A percentile compares a stretch with the other conserved stretches of the same genome.
phyloP scores from a whole-genome alignment of 2,888 invertebrate species.

The Cosmorhoe ocellata region DNA sequence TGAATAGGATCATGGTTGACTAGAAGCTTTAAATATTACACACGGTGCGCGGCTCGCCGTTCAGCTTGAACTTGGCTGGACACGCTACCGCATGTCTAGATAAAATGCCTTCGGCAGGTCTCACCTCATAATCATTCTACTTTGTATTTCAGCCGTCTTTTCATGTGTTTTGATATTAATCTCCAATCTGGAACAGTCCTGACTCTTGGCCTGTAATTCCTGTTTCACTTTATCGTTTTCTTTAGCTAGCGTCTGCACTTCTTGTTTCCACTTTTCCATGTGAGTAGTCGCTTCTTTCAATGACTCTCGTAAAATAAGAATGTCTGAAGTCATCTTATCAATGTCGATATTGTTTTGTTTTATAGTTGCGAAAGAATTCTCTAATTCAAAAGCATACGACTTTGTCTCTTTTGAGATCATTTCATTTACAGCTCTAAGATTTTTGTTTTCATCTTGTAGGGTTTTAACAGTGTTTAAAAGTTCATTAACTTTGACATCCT shows the following conservation, averaged over 20 bases:
- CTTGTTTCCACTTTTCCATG: slow-evolving; percentile 58
- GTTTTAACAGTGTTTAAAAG: slow-evolving; percentile 42
- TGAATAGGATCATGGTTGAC: no score
- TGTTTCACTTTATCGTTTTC: slow-evolving; percentile 55
- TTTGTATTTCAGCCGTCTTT: slow-evolving; percentile 69
- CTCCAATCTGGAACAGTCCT: slow-evolving; percentile 56
- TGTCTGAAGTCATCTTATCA: slow-evolving; percentile 61
- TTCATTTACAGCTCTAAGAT: slow-evolving; percentile 54
- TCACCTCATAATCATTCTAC: slow-evolving; percentile 68
- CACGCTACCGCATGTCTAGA: no score
- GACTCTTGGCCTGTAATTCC: slow-evolving; percentile 61
- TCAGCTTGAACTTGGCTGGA: no score
- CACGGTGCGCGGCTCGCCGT: no score
- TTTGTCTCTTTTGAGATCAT: slow-evolving; percentile 59
- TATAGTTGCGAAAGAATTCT: slow-evolving; percentile 58
- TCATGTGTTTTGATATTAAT: slow-evolving; percentile 72
- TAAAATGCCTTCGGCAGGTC: background rate
- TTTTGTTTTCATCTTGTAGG: slow-evolving; percentile 47
- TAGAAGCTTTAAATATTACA: no score
- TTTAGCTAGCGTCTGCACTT: slow-evolving; percentile 55
- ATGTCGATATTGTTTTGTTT: slow-evolving; percentile 58
- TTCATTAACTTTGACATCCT: slow-evolving; percentile 41
- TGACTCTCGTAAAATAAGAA: slow-evolving; percentile 57
- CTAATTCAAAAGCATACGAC: slow-evolving; percentile 51
- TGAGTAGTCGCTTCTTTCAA: slow-evolving; percentile 54